Base-by-base conservation (phyloP, 1,140 invertebrate species). In the Drosophila burlai region DNA sequence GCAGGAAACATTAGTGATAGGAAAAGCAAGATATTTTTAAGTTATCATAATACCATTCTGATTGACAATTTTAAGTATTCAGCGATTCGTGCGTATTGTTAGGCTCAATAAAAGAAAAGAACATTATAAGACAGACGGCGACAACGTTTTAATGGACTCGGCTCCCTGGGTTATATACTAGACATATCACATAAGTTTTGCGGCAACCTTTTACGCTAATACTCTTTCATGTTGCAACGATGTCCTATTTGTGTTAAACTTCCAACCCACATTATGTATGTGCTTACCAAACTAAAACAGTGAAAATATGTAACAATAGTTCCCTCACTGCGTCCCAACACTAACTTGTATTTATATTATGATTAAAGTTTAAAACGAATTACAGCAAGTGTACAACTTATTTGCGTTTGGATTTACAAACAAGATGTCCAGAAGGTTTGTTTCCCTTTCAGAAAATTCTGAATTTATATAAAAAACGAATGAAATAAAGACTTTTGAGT, bases 51-150 rank as follows among this genome's bases (percentile, higher is more conserved):
- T 68, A 71, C 67, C 54, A 73, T 61, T 60, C 68, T 73, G 68
- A 73, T 73, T 72, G 52, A 73, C 67, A 73, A 73, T 72, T 73
- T 60, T 60, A 73, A 73, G 67, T 73, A 73, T 73, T 73, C 68
- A 73, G 38, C 55, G 54, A 60, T 24, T 73, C 67, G 55, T 73
- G 67, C 67, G 54, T 73, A 72, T 60, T 73, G 67, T 73, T 71
- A 71, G 67, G 67, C 67, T 71, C 67, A 71, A 71, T 71, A 71
- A 71, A 71, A 21, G 26, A 55, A 38, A 38, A 38, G 40, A 71
- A 71, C 63, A 71, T 71, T 68, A 68, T 68, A 55, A 50, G 40
- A 46, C 49, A 69, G 52, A 38, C 52, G 34, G 36, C 52, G 47
- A 67, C 38, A 46, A 54, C 15, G 24, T 54, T 71, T 71, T 55